phyloP scores from a whole-genome alignment of 1,140 invertebrate species.

The Propsilocerus akamusi region DNA sequence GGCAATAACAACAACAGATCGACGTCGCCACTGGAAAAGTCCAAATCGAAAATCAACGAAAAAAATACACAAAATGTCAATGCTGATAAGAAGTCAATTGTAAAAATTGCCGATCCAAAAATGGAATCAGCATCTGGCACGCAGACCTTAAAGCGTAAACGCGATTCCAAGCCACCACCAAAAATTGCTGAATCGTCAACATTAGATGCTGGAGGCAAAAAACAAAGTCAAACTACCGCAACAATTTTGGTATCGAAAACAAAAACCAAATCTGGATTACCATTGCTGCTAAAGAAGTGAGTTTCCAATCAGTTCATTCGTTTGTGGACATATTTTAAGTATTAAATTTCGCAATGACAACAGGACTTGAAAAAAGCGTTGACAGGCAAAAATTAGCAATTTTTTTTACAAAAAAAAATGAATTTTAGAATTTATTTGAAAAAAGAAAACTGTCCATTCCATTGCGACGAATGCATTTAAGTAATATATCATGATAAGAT shows the following conservation, averaged over 20 bases:
- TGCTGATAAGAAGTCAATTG: neutral
- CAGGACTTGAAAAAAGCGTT: too few species aligned
- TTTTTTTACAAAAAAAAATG: too few species aligned
- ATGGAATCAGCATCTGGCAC: neutral
- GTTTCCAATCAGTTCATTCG: too few species aligned
- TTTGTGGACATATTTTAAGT: too few species aligned
- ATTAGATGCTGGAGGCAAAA: neutral
- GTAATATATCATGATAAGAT: too few species aligned
- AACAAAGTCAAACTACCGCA: constrained; percentile 17
- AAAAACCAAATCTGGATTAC: constrained; percentile 26
- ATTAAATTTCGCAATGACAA: too few species aligned
- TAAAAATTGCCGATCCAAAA: constrained; percentile 9
- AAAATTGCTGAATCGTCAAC: neutral
- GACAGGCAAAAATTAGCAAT: too few species aligned
- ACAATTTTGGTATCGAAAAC: constrained; percentile 25
- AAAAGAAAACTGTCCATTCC: too few species aligned
- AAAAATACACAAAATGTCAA: neutral
- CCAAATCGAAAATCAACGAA: neutral
- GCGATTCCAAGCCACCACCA: neutral
- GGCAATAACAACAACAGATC: neutral
- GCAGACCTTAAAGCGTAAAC: neutral
- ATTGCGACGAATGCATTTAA: too few species aligned
- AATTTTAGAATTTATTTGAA: too few species aligned
- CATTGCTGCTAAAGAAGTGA: constrained; percentile 23
- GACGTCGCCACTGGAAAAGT: neutral